These are phyloP conservation scores for Arctocebus calabarensis DNA, from an alignment of 2,797 vertebrate species.

Conservation along the genomic window DNA sequence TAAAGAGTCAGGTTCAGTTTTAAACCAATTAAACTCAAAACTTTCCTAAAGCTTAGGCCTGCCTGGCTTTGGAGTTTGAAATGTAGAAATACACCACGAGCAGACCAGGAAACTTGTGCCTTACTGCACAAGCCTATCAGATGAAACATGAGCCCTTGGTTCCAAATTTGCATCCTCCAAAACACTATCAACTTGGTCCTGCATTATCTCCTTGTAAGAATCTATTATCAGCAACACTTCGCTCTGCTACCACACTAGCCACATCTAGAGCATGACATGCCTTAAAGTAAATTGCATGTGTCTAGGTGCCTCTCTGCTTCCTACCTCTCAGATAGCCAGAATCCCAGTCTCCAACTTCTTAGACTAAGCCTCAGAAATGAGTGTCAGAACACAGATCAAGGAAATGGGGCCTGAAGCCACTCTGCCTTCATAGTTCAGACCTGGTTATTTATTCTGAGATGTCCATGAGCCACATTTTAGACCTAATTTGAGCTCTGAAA, in stretches of 20 bases:
- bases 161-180: slow-evolving; percentile 19
- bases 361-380: not conserved
- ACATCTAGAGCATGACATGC: not conserved
- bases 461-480: slow-evolving; percentile 35
- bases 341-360: not conserved
- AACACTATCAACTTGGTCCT: not conserved
- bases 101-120: not conserved
- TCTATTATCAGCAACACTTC: not conserved
- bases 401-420: slow-evolving; percentile 19
- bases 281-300: not conserved
- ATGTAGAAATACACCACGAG: not conserved
- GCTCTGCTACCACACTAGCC: not conserved
- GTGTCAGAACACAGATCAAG: not conserved
- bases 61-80: not conserved
- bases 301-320: not conserved
- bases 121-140: not conserved
- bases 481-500: slow-evolving; percentile 62
- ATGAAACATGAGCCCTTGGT: not conserved
- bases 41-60: not conserved
- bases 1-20: slow-evolving; percentile 32
- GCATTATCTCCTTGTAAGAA: slow-evolving; percentile 14
- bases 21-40: slow-evolving; percentile 53
- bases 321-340: not conserved
- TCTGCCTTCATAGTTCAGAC: slow-evolving; percentile 39
- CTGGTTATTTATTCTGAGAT: slow-evolving; percentile 55